These are phyloP conservation scores for Hafferia zeledoni DNA, from an alignment of 2,797 vertebrate species.

Conservation along the genomic window DNA sequence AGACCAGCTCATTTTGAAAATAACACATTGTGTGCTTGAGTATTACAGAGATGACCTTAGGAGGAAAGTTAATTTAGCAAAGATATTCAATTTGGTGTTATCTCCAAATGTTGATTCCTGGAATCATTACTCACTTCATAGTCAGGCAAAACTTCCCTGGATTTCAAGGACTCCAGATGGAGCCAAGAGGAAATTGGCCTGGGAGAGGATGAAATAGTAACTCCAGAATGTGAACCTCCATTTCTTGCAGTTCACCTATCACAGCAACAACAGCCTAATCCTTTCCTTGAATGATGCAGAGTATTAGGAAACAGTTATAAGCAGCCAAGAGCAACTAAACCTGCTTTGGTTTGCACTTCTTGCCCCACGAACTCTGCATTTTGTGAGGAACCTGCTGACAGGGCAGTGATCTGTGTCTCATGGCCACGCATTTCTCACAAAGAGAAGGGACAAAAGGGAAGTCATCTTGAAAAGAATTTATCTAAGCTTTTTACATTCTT, in stretches of 20 bases:
- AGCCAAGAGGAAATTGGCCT: constrained; percentile 56
- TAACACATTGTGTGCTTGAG: neutral
- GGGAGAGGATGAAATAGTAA: constrained; percentile 39
- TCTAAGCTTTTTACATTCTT: constrained; percentile 16
- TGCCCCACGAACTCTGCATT: neutral
- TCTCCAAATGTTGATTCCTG: constrained; percentile 60
- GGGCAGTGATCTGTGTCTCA: neutral
- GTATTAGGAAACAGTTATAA: neutral
- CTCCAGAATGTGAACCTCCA: constrained; percentile 20
- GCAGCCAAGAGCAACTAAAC: constrained; percentile 24
- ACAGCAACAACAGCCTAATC: neutral
- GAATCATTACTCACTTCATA: constrained; percentile 58
- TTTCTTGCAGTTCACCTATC: constrained; percentile 29
- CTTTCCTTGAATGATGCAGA: neutral
- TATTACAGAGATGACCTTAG: constrained; percentile 19
- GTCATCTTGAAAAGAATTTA: neutral
- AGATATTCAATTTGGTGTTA: constrained; percentile 41
- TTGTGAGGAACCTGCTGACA: constrained; percentile 55
- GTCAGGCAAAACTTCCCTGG: constrained; percentile 55
- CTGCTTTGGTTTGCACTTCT: constrained; percentile 11
- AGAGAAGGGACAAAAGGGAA: neutral
- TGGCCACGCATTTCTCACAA: rapidly evolving
- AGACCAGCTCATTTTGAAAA: neutral
- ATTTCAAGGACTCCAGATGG: constrained; percentile 40
- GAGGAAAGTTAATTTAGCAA: constrained; percentile 44